phyloP scores from a whole-genome alignment of 2,113 vertebrate species.

The Rhea pennata region DNA sequence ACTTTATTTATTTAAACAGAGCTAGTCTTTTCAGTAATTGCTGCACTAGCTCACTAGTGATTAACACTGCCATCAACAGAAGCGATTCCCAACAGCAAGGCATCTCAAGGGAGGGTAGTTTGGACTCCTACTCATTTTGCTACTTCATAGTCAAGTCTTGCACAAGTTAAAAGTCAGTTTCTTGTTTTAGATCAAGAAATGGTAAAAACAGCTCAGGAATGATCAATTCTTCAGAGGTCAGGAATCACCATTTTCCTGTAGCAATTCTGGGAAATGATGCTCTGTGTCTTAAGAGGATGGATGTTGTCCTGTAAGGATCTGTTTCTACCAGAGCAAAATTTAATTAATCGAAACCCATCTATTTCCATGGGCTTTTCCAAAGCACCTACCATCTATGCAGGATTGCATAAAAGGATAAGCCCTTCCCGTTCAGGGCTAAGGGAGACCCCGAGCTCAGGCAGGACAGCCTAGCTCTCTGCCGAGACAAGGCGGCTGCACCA shows the following conservation, averaged over 20 bases:
- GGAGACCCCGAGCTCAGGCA: background rate
- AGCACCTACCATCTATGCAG: background rate
- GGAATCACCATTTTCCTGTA: background rate
- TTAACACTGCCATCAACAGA: background rate
- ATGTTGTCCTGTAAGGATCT: background rate
- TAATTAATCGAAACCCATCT: background rate
- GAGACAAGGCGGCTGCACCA: background rate
- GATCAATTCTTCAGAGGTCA: rapidly evolving
- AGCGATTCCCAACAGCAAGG: background rate
- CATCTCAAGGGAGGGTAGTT: background rate
- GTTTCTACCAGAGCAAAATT: background rate
- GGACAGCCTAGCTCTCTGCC: background rate
- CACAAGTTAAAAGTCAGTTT: background rate
- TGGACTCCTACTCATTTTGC: background rate
- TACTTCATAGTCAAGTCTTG: background rate
- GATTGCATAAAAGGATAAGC: background rate
- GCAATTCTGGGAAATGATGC: background rate
- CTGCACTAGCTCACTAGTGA: background rate
- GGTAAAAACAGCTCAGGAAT: background rate
- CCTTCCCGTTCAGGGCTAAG: background rate
- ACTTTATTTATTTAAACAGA: background rate
- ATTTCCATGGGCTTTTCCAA: background rate
- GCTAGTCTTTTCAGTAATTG: background rate
- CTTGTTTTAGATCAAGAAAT: background rate
- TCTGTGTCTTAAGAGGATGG: background rate